Evolutionary conservation across 2,797 vertebrate species (phyloP).

Genomic region (Sternotherus odoratus): DNA sequence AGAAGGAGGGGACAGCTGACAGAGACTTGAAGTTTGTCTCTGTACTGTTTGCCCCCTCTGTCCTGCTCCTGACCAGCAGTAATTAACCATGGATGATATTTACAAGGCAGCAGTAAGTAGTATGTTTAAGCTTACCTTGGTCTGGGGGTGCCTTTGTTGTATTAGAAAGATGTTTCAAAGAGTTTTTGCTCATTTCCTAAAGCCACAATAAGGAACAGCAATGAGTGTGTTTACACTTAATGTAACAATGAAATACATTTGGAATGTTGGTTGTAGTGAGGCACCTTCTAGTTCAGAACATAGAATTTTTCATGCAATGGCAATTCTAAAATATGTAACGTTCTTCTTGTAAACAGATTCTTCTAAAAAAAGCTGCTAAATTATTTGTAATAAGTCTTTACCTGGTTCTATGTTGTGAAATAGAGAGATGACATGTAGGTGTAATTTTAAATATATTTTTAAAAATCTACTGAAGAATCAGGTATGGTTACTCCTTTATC

Average conservation of each 20-base stretch:
- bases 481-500: background rate
- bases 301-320: background rate
- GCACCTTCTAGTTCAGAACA: background rate
- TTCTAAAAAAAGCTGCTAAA: background rate
- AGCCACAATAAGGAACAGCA: background rate
- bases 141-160: background rate
- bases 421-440: background rate
- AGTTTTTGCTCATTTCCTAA: background rate
- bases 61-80: background rate
- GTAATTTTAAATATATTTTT: background rate
- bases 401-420: accelerated
- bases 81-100: slow-evolving; percentile 85
- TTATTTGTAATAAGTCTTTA: background rate
- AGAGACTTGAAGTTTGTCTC: slow-evolving; percentile 5
- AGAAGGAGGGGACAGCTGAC: background rate
- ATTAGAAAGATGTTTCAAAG: background rate
- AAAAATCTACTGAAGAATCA: background rate
- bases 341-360: background rate
- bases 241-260: background rate
- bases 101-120: slow-evolving; percentile 88
- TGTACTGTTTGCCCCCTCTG: slow-evolving; percentile 5
- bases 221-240: background rate
- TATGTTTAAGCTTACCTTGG: background rate
- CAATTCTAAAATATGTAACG: background rate
- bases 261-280: background rate